phyloP scores from a whole-genome alignment of 2,888 invertebrate species.

The Ormyrus pomaceus region DNA sequence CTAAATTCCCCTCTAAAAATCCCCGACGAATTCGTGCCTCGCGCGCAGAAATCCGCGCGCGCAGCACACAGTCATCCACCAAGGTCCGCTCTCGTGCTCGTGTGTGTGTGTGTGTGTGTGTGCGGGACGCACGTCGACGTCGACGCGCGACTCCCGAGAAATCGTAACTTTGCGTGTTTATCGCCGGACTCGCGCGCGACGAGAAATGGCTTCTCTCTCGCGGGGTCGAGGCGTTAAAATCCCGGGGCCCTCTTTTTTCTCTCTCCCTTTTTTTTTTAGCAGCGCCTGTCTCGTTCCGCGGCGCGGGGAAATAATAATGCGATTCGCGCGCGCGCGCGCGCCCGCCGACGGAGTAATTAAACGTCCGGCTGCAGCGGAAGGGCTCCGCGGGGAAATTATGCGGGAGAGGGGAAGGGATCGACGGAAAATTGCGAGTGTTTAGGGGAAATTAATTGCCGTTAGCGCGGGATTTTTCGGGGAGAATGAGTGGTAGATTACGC shows the following conservation, averaged over 20 bases:
- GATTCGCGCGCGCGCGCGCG: conserved; percentile 28
- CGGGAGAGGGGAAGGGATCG: conserved; percentile 25
- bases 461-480: conserved; percentile 34
- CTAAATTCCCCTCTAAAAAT: conserved; percentile 35
- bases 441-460: conserved; percentile 41
- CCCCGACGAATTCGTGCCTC: not conserved
- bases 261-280: not conserved
- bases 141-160: conserved; percentile 70
- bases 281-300: conserved; percentile 9
- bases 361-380: conserved; percentile 47
- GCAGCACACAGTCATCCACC: not conserved
- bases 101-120: not conserved
- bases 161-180: conserved; percentile 76
- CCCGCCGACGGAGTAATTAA: conserved; percentile 57
- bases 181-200: conserved; percentile 62
- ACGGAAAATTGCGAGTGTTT: conserved; percentile 40
- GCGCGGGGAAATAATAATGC: conserved; percentile 39
- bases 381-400: conserved; percentile 53
- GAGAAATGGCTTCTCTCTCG: conserved; percentile 71
- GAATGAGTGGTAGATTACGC: not conserved
- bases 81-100: not conserved
- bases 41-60: not conserved
- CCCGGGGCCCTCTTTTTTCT: conserved; percentile 59
- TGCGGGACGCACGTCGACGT: conserved; percentile 47
- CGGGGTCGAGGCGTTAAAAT: conserved; percentile 69